These are phyloP conservation scores for Oceanites oceanicus DNA, from an alignment of 2,113 vertebrate genomes.

Conservation along the genomic window DNA sequence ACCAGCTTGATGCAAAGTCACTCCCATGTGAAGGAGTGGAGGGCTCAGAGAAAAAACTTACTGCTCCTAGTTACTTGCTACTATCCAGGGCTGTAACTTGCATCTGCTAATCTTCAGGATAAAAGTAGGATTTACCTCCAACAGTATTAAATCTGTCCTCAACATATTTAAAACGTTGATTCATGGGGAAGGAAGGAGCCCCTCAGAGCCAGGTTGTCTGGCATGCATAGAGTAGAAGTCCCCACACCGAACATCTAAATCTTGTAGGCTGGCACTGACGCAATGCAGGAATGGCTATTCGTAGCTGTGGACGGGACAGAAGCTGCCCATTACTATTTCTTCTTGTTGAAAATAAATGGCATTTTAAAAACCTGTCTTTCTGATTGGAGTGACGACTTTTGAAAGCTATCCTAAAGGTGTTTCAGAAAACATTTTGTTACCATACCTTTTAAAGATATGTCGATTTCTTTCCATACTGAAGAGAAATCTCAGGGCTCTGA, in stretches of 20 bases:
- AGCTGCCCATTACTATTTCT: background rate
- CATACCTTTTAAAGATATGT: constrained; percentile 88
- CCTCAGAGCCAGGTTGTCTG: background rate
- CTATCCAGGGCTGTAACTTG: background rate
- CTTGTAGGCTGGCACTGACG: background rate
- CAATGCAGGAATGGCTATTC: background rate
- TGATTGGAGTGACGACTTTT: background rate
- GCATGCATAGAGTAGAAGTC: background rate
- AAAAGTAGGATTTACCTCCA: background rate
- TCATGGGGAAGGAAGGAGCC: background rate
- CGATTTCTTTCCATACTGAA: constrained; percentile 91
- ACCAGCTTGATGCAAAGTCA: background rate
- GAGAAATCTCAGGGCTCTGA: constrained; percentile 89
- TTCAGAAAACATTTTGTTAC: background rate
- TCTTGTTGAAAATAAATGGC: background rate
- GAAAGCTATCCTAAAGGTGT: background rate
- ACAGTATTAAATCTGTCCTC: background rate
- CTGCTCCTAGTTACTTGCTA: background rate
- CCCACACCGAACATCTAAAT: background rate
- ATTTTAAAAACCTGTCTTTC: background rate
- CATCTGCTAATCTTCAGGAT: background rate
- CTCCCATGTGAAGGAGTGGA: background rate
- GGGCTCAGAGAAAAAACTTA: background rate
- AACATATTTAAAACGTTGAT: background rate
- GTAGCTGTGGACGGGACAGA: background rate